These are phyloP conservation scores for Burhinus bistriatus DNA, from an alignment of 2,113 vertebrate genomes.

Conservation along the genomic window DNA sequence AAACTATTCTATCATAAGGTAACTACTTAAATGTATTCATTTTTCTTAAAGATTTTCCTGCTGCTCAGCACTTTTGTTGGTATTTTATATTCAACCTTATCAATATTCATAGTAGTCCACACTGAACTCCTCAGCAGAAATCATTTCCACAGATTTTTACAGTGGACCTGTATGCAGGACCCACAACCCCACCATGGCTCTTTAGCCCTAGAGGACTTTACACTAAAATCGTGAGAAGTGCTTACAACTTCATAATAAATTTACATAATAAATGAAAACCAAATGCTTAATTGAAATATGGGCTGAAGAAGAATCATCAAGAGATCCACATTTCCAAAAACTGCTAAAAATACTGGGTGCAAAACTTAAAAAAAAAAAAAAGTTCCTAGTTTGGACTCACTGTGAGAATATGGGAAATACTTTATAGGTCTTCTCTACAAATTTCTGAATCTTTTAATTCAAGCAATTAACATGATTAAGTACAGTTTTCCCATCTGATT, in stretches of 20 bases:
- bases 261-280: neutral
- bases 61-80: neutral
- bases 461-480: slow-evolving; percentile 36
- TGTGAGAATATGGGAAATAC: neutral
- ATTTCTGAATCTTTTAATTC: slow-evolving; percentile 6
- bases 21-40: neutral
- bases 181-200: neutral
- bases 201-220: neutral
- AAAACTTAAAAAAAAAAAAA: neutral
- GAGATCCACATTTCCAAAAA: neutral
- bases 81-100: neutral
- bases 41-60: neutral
- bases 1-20: neutral
- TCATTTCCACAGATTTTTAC: neutral
- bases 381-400: neutral
- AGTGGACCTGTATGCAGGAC: neutral
- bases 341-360: neutral
- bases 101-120: neutral
- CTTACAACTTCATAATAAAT: neutral
- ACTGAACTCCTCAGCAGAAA: neutral
- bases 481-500: slow-evolving; percentile 36
- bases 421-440: neutral
- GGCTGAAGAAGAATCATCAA: neutral
- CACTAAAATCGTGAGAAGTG: neutral
- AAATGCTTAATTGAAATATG: neutral